phyloP scores from a whole-genome alignment of 2,888 invertebrate genomes.

The Stenichneumon culpator region DNA sequence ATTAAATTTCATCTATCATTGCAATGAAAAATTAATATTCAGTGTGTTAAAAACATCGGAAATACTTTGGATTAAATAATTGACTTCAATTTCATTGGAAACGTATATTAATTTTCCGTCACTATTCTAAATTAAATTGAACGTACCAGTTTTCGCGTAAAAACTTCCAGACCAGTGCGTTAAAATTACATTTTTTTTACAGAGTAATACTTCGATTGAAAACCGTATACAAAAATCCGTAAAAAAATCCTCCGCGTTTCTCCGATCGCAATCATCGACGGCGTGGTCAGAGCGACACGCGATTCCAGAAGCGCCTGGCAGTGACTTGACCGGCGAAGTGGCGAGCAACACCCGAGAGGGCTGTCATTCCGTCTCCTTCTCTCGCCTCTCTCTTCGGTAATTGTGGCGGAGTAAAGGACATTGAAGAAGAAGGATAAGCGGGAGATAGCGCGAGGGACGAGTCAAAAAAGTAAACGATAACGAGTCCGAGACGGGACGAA shows the following conservation, averaged over 20 bases:
- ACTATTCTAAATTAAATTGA: no score
- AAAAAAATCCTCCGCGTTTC: background rate
- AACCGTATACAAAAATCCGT: background rate
- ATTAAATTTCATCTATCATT: no score
- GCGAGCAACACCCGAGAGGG: background rate
- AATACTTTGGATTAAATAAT: no score
- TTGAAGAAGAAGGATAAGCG: slow-evolving; percentile 21
- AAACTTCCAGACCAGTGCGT: no score
- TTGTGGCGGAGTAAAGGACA: slow-evolving; percentile 20
- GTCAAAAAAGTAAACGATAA: slow-evolving; percentile 35
- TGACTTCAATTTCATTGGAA: no score
- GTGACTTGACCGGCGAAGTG: background rate
- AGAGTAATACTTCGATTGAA: slow-evolving; percentile 1
- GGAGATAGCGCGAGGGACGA: slow-evolving; percentile 26
- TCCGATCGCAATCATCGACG: background rate
- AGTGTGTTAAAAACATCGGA: no score
- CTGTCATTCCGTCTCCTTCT: slow-evolving; percentile 7
- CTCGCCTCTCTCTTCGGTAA: background rate
- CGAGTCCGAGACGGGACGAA: slow-evolving; percentile 42
- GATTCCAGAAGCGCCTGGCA: background rate
- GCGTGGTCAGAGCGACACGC: background rate
- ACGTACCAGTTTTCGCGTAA: no score
- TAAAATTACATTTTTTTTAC: background rate
- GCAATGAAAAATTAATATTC: no score
- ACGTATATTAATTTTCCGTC: no score